Conservation (phyloP, 2,888 invertebrate genomes). For the Cosmia pyralina region DNA sequence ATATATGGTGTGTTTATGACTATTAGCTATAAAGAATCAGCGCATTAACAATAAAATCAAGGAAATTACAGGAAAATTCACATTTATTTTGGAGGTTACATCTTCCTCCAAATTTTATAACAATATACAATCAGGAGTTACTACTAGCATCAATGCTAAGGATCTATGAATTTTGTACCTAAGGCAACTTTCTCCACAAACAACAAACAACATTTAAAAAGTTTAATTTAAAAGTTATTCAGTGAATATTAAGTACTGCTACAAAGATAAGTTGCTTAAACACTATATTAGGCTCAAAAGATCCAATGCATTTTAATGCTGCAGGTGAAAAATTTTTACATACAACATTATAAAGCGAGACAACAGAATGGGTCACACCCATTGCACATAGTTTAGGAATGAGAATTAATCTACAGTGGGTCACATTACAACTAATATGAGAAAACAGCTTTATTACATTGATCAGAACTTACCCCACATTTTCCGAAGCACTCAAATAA, state of each 20-base stretch:
- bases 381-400: not conserved
- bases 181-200: not conserved
- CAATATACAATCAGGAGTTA: not conserved
- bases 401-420: not conserved
- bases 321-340: slow-evolving; percentile 7
- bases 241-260: not conserved
- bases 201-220: not conserved
- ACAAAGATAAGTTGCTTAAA: slow-evolving; percentile 9
- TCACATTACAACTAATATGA: not conserved
- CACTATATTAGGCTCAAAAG: not conserved
- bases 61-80: not conserved
- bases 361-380: not conserved
- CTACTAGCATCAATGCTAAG: not conserved
- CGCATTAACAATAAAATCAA: not conserved
- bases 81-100: not conserved
- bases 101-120: not conserved
- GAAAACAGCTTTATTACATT: not conserved
- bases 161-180: not conserved
- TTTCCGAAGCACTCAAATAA: slow-evolving; percentile 89
- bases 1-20: too few relatives aligned
- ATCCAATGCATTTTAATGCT: not conserved
- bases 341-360: not conserved
- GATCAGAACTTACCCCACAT: slow-evolving; percentile 85
- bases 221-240: not conserved
- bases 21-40: not conserved